Conservation (phyloP, 2,113 vertebrate species). For the Tauraco erythrolophus region DNA sequence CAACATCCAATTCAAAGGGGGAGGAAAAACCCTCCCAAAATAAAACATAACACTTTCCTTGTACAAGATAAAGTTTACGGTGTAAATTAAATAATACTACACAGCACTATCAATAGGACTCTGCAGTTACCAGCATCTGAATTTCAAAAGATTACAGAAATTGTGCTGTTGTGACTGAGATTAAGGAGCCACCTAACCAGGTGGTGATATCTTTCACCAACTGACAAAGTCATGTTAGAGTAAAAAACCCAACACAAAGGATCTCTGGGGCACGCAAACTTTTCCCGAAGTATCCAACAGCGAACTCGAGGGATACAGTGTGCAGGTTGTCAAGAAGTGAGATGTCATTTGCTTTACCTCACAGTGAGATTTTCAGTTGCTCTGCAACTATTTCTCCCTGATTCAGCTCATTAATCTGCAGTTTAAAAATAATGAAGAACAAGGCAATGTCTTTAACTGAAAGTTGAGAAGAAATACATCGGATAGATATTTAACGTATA, state of each 20-base stretch:
- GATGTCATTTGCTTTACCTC: not conserved
- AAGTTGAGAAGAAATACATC: not conserved
- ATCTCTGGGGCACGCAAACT: rapidly evolving
- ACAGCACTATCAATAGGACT: not conserved
- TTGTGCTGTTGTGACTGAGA: not conserved
- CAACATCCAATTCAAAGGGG: not conserved
- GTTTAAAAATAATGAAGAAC: not conserved
- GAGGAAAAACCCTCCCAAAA: too few relatives aligned
- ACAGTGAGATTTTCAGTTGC: not conserved
- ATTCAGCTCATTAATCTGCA: not conserved
- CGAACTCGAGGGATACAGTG: not conserved
- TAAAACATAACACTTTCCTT: not conserved
- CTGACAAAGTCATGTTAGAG: not conserved
- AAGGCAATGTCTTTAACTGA: not conserved
- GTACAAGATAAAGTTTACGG: not conserved
- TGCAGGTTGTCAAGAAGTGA: not conserved
- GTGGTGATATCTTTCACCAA: not conserved
- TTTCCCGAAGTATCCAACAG: not conserved
- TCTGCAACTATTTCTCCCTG: not conserved
- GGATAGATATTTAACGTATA: not conserved
- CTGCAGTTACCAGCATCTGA: not conserved
- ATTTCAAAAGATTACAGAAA: not conserved
- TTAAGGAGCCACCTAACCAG: not conserved
- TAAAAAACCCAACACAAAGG: not conserved
- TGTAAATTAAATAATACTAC: not conserved